Base-by-base conservation (phyloP, 2,888 invertebrate species). In the Caenorhabditis sp. region DNA sequence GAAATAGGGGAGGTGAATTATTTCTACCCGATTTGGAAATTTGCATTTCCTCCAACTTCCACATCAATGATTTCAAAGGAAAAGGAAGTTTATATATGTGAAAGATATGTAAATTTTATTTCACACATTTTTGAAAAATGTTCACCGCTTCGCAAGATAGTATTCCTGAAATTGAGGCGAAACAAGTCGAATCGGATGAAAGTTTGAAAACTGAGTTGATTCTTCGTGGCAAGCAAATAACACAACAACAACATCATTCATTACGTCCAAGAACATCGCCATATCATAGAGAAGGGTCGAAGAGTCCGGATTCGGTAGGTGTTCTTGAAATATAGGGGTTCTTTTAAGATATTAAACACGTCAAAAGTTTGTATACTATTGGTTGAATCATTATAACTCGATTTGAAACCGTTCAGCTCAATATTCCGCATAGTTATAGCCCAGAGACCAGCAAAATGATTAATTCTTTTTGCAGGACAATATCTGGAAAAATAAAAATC, bases 201-300 rank as follows among this genome's bases (percentile, higher is more conserved):
- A 10, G 5, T 36, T 10, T 10, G 36, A 36, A 43, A 17, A 17
- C 17, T 14, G 43, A 43, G 7, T 53, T 71, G 54, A 71, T 67
- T 54, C 59, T 71, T 53, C 31, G 67, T 17, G 70, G 70, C 20
- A 71, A 71, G 14, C 65, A 70, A 59, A 66, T 70, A 1, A 63
- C 27, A 7, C 62, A 62, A n/a, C 65, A 10, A 27, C n/a, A n/a
- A 20, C 36, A 63, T 52, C 70, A 70, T 64, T 54, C 57, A 43
- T 53, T 70, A 23, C 70, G 70, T 20, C 70, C 70, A 1, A 59
- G 65, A n/a, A 72, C 72, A 23, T 68, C 72, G 3, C 72, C 72
- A 5, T 65, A 66, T 14, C 7, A 20, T 62, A 52, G 64, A 53
- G 67, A 67, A 20, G 68, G 63, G 12, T 49, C 65, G 23, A 52